Conservation (phyloP, 23 tunicate genomes). For the Ascidia mentula region DNA sequence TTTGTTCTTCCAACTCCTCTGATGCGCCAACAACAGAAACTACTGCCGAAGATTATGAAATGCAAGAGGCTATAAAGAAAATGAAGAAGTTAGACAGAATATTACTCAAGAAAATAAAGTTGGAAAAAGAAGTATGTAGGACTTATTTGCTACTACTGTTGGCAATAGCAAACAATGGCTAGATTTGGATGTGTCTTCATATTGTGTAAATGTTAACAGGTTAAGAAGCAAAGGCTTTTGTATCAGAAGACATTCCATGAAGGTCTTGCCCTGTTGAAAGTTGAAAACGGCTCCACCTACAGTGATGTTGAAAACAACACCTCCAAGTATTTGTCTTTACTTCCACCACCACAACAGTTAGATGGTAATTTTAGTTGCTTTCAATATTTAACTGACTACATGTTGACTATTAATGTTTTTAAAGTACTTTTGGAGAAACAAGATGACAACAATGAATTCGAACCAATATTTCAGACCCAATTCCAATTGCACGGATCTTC, state of each 20-base stretch:
- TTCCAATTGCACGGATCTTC: constrained; percentile 1
- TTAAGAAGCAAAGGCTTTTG: constrained; percentile 57
- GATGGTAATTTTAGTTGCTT: constrained; percentile 28
- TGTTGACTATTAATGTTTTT: not conserved
- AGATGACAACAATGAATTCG: constrained; percentile 25
- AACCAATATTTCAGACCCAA: constrained; percentile 78
- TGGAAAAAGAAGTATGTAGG: constrained; percentile 62
- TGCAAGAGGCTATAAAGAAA: constrained; percentile 49
- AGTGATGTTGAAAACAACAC: constrained; percentile 41
- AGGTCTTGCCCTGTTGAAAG: constrained; percentile 20
- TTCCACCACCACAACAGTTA: constrained; percentile 69
- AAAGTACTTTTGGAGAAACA: constrained; percentile 31
- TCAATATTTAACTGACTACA: not conserved
- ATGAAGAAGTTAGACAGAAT: constrained; percentile 75
- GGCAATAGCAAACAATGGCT: not conserved
- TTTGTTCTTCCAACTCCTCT: not conserved
- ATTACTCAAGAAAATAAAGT: constrained; percentile 36
- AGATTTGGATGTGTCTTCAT: not conserved
- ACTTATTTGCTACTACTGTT: too few species aligned
- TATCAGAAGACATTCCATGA: constrained; percentile 51
- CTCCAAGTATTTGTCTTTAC: constrained; percentile 61
- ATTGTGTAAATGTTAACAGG: not conserved
- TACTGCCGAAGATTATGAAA: constrained; percentile 1
- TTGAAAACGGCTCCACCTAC: constrained; percentile 18
- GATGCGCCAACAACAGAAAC: not conserved